phyloP scores from a whole-genome alignment of 2,888 invertebrate genomes.

The Thera britannica region DNA sequence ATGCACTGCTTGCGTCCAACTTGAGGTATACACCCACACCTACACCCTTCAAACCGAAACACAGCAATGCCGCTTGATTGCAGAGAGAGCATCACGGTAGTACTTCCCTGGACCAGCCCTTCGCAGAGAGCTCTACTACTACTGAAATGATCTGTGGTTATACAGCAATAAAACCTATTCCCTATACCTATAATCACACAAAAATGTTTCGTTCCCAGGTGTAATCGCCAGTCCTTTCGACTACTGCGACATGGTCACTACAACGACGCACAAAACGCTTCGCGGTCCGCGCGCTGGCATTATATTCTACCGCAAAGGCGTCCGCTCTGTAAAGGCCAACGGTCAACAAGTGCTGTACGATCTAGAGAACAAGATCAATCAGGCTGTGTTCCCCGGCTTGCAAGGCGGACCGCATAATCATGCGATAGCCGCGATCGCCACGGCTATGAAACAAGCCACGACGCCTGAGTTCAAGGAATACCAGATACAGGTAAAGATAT shows the following conservation, averaged over 20 bases:
- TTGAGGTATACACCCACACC: no score
- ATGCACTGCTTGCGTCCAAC: no score
- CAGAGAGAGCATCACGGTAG: no score
- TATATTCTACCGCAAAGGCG: conserved; percentile 96
- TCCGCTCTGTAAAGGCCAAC: conserved; percentile 90
- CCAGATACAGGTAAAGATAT: conserved; percentile 88
- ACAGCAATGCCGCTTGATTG: no score
- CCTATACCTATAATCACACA: background rate
- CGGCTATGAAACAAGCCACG: conserved; percentile 95
- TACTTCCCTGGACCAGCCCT: no score
- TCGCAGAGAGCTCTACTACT: no score
- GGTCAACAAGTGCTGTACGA: conserved; percentile 95
- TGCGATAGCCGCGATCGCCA: conserved; percentile 97
- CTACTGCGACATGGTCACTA: conserved; percentile 95
- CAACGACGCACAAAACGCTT: conserved; percentile 98
- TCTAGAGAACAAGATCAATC: conserved; percentile 94
- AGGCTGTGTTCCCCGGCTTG: conserved; percentile 95
- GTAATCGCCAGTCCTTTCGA: conserved; percentile 96
- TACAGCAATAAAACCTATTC: no score
- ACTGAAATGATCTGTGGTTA: no score
- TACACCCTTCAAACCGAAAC: no score
- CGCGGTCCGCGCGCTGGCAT: conserved; percentile 94
- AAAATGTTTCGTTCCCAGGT: conserved; percentile 63
- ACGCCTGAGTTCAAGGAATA: conserved; percentile 93
- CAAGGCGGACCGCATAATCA: conserved; percentile 99